Evolutionary conservation across 2,113 vertebrate species (phyloP).

Genomic region (Charadrius vociferus): DNA sequence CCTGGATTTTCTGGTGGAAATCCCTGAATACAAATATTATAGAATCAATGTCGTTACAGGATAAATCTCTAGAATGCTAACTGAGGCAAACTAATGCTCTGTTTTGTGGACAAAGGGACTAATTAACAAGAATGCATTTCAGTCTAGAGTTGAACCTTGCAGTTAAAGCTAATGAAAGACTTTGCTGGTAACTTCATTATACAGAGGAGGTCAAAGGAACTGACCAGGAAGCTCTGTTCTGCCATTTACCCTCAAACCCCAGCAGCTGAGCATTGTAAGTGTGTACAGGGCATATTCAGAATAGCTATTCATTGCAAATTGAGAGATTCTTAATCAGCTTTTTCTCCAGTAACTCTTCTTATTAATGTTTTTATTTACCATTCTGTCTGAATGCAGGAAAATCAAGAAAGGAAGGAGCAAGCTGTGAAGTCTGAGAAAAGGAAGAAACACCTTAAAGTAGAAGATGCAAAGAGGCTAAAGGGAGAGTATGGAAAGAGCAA

Average conservation of each 20-base stretch:
- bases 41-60: background rate
- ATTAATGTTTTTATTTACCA: background rate
- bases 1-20: conserved; percentile 30
- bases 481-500: conserved; percentile 82
- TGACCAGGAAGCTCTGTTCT: background rate
- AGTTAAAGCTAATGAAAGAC: conserved; percentile 18
- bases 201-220: background rate
- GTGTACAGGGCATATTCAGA: background rate
- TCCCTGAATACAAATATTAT: background rate
- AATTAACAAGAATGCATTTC: conserved; percentile 18
- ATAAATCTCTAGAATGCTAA: conserved; percentile 23
- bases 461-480: conserved; percentile 84
- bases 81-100: background rate
- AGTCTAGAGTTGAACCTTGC: background rate
- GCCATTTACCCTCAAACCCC: background rate
- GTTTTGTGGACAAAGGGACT: background rate
- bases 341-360: background rate
- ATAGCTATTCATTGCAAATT: background rate
- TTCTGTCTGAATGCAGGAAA: conserved; percentile 80
- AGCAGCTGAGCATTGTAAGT: background rate
- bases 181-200: background rate
- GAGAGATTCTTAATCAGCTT: background rate
- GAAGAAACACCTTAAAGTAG: conserved; percentile 85
- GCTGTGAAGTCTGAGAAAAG: conserved; percentile 86
- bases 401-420: conserved; percentile 84